Conservation (phyloP, 2,888 invertebrate species). For the Nipponacmea schrenckii region DNA sequence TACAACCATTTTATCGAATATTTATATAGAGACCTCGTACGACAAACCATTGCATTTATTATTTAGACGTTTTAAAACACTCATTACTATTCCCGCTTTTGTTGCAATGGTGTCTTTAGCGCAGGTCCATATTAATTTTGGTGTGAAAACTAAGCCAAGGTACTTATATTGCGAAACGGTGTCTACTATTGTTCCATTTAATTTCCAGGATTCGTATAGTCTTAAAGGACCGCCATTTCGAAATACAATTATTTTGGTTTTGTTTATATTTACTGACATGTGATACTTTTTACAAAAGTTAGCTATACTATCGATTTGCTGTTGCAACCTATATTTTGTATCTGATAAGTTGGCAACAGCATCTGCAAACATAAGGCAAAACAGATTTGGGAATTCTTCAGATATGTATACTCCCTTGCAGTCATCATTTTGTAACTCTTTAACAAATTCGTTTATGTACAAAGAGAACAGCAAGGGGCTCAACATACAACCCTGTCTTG, state of each 20-base stretch:
- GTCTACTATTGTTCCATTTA: no score
- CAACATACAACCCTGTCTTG: conserved; percentile 5
- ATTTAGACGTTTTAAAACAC: background rate
- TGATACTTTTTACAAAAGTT: conserved; percentile 10
- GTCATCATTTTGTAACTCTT: background rate
- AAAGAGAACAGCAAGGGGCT: background rate
- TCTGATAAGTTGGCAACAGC: conserved; percentile 15
- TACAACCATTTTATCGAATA: background rate
- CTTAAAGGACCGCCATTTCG: no score
- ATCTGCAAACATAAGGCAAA: conserved; percentile 17
- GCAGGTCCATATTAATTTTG: conserved; percentile 4
- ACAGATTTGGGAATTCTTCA: conserved; percentile 5
- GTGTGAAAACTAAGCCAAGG: conserved; percentile 9
- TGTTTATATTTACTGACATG: conserved; percentile 5
- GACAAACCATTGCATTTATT: background rate
- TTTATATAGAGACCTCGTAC: background rate
- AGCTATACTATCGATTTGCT: conserved; percentile 14
- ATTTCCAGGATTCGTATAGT: background rate
- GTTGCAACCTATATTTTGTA: background rate
- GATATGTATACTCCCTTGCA: conserved; percentile 8
- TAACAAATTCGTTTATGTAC: background rate
- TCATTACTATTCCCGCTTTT: conserved; percentile 16
- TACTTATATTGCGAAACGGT: background rate
- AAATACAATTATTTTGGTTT: background rate
- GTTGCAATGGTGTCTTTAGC: background rate